phyloP scores from a whole-genome alignment of 2,797 vertebrate genomes.

The Myripristis murdjan region DNA sequence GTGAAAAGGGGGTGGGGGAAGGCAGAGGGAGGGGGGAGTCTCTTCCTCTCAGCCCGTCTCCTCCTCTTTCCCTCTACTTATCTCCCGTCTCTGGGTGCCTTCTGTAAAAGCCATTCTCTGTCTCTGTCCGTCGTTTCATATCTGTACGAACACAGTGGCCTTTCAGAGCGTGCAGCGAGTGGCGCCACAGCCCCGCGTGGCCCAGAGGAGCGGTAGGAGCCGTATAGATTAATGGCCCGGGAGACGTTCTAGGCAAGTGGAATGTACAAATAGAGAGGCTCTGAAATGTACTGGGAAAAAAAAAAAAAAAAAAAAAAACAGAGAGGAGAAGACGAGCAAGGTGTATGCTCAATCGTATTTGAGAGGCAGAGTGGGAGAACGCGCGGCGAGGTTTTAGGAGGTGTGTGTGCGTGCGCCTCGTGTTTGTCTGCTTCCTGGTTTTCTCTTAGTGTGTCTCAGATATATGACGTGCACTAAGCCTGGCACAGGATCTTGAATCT shows the following conservation, averaged over 20 bases:
- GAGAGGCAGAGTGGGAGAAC: conserved; percentile 40
- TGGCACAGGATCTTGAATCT: conserved; percentile 30
- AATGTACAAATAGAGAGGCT: conserved; percentile 76
- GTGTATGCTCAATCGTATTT: conserved; percentile 38
- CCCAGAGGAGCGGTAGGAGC: conserved; percentile 72
- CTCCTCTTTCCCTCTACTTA: conserved; percentile 56
- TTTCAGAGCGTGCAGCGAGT: conserved; percentile 68
- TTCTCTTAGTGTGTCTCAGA: conserved; percentile 22
- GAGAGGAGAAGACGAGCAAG: conserved; percentile 66
- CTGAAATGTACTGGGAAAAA: conserved; percentile 57
- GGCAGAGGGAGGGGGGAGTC: not conserved
- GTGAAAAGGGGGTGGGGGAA: conserved; percentile 7
- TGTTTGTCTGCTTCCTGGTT: conserved; percentile 10
- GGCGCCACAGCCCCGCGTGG: conserved; percentile 61
- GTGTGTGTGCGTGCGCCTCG: not conserved
- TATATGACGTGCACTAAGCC: not conserved
- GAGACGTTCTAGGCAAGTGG: conserved; percentile 76
- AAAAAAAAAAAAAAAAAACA: conserved; percentile 18
- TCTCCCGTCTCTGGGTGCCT: conserved; percentile 59
- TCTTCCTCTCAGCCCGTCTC: conserved; percentile 32
- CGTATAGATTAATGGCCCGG: conserved; percentile 80
- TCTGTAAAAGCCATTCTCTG: conserved; percentile 73
- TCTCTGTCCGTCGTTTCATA: conserved; percentile 69
- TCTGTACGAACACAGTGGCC: conserved; percentile 74
- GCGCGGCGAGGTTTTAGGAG: conserved; percentile 35